Conservation (phyloP, 2,113 vertebrate species). For the Bubo scandiacus region DNA sequence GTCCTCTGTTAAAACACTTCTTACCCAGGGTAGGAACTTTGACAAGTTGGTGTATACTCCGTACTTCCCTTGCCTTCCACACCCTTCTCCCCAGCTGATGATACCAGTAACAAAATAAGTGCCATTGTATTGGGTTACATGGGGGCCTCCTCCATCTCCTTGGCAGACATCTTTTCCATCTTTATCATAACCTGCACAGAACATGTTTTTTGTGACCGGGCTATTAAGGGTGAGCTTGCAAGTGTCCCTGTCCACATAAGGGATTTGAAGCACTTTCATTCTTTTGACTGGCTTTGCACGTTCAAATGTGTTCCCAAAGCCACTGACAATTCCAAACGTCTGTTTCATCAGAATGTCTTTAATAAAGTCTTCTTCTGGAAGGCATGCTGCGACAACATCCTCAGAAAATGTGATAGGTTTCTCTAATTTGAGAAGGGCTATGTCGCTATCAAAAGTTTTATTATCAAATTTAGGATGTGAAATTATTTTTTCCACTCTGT, state of each 20-base stretch:
- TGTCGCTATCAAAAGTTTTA: slow-evolving; percentile 78
- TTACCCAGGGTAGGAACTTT: slow-evolving; percentile 81
- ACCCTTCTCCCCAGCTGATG: slow-evolving; percentile 92
- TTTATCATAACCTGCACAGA: slow-evolving; percentile 86
- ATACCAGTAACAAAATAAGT: slow-evolving; percentile 86
- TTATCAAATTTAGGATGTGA: slow-evolving; percentile 67
- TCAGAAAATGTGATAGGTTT: slow-evolving; percentile 77
- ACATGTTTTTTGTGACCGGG: slow-evolving; percentile 81
- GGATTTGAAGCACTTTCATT: slow-evolving; percentile 80
- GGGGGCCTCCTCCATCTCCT: slow-evolving; percentile 88
- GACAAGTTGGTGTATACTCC: slow-evolving; percentile 89
- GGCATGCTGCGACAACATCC: slow-evolving; percentile 83
- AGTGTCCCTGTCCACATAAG: slow-evolving; percentile 76
- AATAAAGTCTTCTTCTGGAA: slow-evolving; percentile 83
- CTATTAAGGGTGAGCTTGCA: slow-evolving; percentile 79
- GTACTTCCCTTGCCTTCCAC: slow-evolving; percentile 82
- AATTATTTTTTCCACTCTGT: slow-evolving; percentile 72
- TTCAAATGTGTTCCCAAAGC: slow-evolving; percentile 78
- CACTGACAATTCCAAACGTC: slow-evolving; percentile 74
- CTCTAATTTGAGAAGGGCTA: slow-evolving; percentile 81
- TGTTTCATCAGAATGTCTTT: slow-evolving; percentile 82
- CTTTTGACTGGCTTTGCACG: slow-evolving; percentile 31
- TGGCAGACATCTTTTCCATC: slow-evolving; percentile 80
- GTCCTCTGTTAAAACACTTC: slow-evolving; percentile 23
- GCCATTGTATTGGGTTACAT: slow-evolving; percentile 78